A percentile compares a stretch with the other conserved stretches of the same genome.
These are phyloP conservation scores for Protonibea diacanthus DNA, from an alignment of 2,797 vertebrate genomes.

Conservation along the genomic window DNA sequence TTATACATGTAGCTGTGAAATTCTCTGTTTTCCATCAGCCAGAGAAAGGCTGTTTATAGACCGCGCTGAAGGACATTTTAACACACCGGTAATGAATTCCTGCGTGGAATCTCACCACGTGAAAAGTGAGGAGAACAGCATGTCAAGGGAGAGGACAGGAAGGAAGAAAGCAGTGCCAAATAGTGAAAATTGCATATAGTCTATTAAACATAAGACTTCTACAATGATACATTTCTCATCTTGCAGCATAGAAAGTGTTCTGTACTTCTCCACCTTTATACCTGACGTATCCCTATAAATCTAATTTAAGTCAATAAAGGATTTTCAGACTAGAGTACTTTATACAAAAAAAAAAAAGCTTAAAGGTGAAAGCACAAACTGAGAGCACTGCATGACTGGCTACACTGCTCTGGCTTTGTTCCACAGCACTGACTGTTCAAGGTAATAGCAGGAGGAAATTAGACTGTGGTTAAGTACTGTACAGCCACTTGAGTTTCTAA, in stretches of 20 bases:
- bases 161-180: constrained; percentile 29
- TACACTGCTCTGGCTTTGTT: constrained; percentile 32
- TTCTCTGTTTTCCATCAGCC: constrained; percentile 57
- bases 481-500: constrained; percentile 56
- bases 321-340: constrained; percentile 38
- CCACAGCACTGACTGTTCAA: constrained; percentile 34
- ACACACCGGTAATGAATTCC: constrained; percentile 60
- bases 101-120: constrained; percentile 41
- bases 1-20: constrained; percentile 51
- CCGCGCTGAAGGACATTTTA: constrained; percentile 57
- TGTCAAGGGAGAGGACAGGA: constrained; percentile 44
- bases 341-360: not conserved
- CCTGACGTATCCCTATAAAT: constrained; percentile 24
- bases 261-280: constrained; percentile 12
- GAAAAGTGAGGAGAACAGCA: constrained; percentile 29
- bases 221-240: constrained; percentile 19
- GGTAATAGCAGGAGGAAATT: constrained; percentile 65
- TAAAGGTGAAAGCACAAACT: constrained; percentile 42
- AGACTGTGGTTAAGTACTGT: constrained; percentile 57
- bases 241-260: constrained; percentile 1
- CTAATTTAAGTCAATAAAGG: constrained; percentile 48
- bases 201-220: constrained; percentile 24
- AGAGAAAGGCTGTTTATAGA: constrained; percentile 49
- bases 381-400: constrained; percentile 3
- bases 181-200: constrained; percentile 12